Conservation (phyloP, 2,888 invertebrate species). For the Lepidochrysops patricia region DNA sequence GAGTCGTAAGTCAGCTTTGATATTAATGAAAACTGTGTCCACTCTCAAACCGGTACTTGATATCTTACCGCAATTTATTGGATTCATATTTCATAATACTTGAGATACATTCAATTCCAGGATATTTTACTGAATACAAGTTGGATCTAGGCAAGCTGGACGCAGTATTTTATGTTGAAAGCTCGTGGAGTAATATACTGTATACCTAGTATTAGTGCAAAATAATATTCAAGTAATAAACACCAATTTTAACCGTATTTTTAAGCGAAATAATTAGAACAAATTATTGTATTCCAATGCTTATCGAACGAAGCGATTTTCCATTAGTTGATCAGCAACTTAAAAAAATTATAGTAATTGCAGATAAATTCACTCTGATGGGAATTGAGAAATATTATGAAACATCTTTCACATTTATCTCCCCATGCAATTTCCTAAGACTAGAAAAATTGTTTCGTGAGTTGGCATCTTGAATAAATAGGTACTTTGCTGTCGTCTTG, state of each 20-base stretch:
- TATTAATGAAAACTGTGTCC: slow-evolving; percentile 11
- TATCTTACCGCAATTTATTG: background rate
- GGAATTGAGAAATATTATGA: background rate
- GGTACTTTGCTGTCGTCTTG: slow-evolving; percentile 13
- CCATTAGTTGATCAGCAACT: background rate
- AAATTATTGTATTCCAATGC: too few species aligned
- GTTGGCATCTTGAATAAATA: slow-evolving; percentile 12
- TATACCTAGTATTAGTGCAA: too few species aligned
- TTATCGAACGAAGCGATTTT: too few species aligned
- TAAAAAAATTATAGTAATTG: background rate
- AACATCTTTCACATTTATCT: background rate
- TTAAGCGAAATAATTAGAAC: too few species aligned
- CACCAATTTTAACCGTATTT: too few species aligned
- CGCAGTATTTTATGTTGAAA: too few species aligned
- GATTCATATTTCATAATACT: background rate
- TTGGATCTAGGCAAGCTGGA: too few species aligned
- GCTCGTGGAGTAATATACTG: too few species aligned
- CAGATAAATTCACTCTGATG: background rate
- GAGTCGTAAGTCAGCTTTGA: background rate
- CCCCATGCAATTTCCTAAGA: slow-evolving; percentile 5
- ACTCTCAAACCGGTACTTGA: background rate
- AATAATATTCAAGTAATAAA: too few species aligned
- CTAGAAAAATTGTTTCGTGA: slow-evolving; percentile 4
- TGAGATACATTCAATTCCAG: background rate
- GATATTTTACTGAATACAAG: background rate